Evolutionary conservation across 2,797 vertebrate genomes (phyloP).

Genomic region (Acanthurus leucopareius): DNA sequence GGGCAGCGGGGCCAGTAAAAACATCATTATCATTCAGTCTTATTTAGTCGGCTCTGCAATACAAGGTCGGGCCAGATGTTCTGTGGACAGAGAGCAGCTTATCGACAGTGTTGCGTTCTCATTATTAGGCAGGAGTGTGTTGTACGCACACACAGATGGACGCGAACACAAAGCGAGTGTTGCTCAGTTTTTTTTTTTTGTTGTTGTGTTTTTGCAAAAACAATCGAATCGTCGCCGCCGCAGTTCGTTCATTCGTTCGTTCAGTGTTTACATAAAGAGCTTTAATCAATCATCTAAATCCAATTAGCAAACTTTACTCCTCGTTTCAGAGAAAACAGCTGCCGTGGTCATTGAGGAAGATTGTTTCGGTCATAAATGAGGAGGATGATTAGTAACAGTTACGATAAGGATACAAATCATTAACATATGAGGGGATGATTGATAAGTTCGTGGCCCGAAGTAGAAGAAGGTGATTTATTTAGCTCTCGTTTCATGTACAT

Average conservation of each 20-base stretch:
- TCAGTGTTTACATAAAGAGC: slow-evolving; percentile 10
- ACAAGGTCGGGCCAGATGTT: slow-evolving; percentile 74
- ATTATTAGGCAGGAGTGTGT: slow-evolving; percentile 45
- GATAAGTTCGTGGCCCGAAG: no score
- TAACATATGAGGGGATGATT: no score
- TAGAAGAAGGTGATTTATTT: no score
- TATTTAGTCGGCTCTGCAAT: slow-evolving; percentile 52
- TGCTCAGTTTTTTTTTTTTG: not conserved
- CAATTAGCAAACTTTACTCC: slow-evolving; percentile 23
- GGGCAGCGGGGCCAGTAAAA: slow-evolving; percentile 53
- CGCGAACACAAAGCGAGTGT: not conserved
- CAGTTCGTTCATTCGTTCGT: not conserved
- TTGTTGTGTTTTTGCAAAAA: not conserved
- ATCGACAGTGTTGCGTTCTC: slow-evolving; percentile 43
- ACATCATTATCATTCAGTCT: slow-evolving; percentile 74
- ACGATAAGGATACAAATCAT: not conserved
- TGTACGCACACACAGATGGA: not conserved
- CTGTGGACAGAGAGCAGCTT: slow-evolving; percentile 61
- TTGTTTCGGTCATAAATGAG: slow-evolving; percentile 7
- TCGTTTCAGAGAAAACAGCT: slow-evolving; percentile 38
- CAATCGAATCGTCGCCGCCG: not conserved
- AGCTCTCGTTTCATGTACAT: no score
- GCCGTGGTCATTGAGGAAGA: slow-evolving; percentile 22
- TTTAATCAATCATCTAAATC: slow-evolving; percentile 32
- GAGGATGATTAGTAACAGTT: slow-evolving; percentile 1